Conservation (phyloP, 2,797 vertebrate species). For the Paratrypauchen microcephalus region DNA sequence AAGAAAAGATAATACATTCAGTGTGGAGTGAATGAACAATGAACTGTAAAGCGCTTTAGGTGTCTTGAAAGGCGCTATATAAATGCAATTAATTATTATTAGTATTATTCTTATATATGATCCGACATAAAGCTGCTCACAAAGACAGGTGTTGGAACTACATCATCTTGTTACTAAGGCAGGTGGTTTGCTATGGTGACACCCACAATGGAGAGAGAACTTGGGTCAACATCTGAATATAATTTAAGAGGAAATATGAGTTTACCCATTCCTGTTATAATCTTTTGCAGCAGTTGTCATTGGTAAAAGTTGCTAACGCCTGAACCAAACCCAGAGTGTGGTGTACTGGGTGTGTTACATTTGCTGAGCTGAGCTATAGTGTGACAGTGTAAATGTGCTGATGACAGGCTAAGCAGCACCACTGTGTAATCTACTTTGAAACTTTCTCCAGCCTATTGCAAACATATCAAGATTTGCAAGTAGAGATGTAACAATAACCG, state of each 20-base stretch:
- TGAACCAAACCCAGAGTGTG: constrained; percentile 11
- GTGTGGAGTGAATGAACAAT: no score
- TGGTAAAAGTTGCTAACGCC: constrained; percentile 22
- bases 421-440: constrained; percentile 36
- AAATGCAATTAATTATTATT: no score
- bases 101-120: no score
- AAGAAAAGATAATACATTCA: not conserved
- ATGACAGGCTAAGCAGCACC: constrained; percentile 25
- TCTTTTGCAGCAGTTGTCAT: not conserved
- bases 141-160: no score
- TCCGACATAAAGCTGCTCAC: no score
- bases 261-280: constrained; percentile 2
- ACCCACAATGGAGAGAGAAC: not conserved
- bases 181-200: not conserved
- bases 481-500: no score
- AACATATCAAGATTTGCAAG: not conserved
- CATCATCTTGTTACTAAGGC: not conserved
- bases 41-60: no score
- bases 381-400: constrained; percentile 25
- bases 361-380: constrained; percentile 10
- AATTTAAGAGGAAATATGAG: constrained; percentile 6
- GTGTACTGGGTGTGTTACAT: constrained; percentile 15
- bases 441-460: constrained; percentile 24
- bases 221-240: constrained; percentile 1
- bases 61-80: no score